Evolutionary conservation across 2,888 invertebrate species (phyloP).

Genomic region (Brachyptera putata): DNA sequence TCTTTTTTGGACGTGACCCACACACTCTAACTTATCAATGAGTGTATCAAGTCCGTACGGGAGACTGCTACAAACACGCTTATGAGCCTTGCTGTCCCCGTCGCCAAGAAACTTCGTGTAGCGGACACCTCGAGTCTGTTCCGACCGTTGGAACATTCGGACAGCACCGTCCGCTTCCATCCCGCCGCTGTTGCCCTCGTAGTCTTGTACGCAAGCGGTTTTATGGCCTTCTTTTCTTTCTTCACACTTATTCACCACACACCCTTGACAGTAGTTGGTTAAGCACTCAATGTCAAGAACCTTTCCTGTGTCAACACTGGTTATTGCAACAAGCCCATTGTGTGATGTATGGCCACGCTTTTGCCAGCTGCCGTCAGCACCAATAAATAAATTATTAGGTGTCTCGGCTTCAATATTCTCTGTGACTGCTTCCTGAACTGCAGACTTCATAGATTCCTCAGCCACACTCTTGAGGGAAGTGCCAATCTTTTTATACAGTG

Average conservation of each 20-base stretch:
- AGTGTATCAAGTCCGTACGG: conserved; percentile 10
- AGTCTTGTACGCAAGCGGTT: not conserved
- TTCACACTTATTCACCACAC: not conserved
- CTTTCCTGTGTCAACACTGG: conserved; percentile 3
- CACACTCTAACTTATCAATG: conserved; percentile 24
- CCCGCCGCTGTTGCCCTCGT: conserved; percentile 16
- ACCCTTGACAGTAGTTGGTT: conserved; percentile 5
- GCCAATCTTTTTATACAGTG: not conserved
- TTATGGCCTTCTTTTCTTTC: no score
- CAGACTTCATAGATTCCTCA: not conserved
- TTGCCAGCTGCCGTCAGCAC: conserved; percentile 18
- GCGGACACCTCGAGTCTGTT: conserved; percentile 16
- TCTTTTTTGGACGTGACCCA: conserved; percentile 24
- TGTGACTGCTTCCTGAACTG: not conserved
- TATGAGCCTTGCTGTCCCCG: conserved; percentile 26
- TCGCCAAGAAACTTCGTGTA: conserved; percentile 28
- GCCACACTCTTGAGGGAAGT: not conserved
- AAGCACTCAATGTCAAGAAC: conserved; percentile 15
- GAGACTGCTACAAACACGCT: not conserved
- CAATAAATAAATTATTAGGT: not conserved
- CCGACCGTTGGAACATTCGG: conserved; percentile 22
- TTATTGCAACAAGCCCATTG: conserved; percentile 17
- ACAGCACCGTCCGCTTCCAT: conserved; percentile 27
- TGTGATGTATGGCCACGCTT: conserved; percentile 7
- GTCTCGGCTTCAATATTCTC: not conserved